These are phyloP conservation scores for Nymphalis io DNA, from an alignment of 1,140 invertebrate species.

Conservation along the genomic window DNA sequence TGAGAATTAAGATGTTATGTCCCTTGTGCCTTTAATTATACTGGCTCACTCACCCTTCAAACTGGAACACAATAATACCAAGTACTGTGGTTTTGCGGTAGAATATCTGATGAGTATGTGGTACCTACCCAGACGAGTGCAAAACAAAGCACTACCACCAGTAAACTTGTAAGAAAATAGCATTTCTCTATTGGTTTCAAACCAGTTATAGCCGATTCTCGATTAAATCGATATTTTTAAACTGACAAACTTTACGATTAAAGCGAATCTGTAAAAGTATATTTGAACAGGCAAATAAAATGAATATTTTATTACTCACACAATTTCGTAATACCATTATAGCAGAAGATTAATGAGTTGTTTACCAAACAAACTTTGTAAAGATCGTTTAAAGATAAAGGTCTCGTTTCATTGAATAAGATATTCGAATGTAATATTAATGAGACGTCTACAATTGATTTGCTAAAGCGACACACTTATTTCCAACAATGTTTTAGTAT, in stretches of 20 bases:
- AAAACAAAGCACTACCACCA: too few species aligned
- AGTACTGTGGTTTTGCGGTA: too few species aligned
- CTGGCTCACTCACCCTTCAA: too few species aligned
- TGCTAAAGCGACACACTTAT: not conserved
- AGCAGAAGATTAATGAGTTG: not conserved
- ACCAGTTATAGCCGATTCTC: too few species aligned
- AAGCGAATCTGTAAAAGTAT: not conserved
- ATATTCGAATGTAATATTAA: not conserved
- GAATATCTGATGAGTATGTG: too few species aligned
- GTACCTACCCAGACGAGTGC: too few species aligned
- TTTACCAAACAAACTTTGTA: not conserved
- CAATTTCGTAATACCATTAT: slow-evolving; percentile 6
- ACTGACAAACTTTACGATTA: not conserved
- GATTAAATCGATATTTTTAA: too few species aligned
- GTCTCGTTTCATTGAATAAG: slow-evolving; percentile 3
- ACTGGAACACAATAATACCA: too few species aligned
- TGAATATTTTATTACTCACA: not conserved
- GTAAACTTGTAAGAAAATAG: too few species aligned
- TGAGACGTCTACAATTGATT: not conserved
- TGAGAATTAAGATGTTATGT: too few species aligned
- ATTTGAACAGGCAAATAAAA: not conserved
- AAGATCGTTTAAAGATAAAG: not conserved
- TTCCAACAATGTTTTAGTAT: not conserved
- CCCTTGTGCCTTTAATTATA: too few species aligned
- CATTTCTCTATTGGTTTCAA: not conserved